Percentiles rank a stretch among this genome's conserved stretches.
Conservation (phyloP, 2,113 vertebrate species). For the Sarotherodon lohbergeri region DNA sequence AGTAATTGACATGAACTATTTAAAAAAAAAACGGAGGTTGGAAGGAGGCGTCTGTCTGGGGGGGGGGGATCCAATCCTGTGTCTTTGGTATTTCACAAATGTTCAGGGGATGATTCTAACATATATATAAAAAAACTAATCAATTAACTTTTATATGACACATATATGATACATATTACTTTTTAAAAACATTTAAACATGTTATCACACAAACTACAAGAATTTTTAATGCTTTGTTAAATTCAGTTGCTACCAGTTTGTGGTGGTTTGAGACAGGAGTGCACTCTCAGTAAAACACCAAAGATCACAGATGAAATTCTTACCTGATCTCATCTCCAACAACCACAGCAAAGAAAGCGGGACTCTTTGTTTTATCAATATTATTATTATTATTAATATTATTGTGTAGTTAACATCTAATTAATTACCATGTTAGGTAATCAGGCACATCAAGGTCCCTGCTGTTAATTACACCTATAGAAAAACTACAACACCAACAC, state of each 20-base stretch:
- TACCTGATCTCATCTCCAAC: neutral
- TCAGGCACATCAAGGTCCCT: too few relatives aligned
- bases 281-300: neutral
- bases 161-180: neutral
- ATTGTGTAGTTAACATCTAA: too few relatives aligned
- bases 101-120: neutral
- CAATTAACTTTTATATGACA: neutral
- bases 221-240: neutral
- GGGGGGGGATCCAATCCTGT: rapidly evolving
- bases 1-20: rapidly evolving
- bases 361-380: too few relatives aligned
- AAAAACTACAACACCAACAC: too few relatives aligned
- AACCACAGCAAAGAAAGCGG: neutral
- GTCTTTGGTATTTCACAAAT: neutral
- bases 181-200: neutral
- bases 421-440: too few relatives aligned
- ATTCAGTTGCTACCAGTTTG: neutral
- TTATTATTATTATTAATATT: too few relatives aligned
- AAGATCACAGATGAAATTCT: neutral
- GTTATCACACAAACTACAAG: neutral
- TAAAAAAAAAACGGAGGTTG: rapidly evolving
- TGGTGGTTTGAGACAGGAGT: neutral
- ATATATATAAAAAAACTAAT: neutral
- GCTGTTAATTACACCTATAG: too few relatives aligned
- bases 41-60: neutral